Conservation (phyloP, 2,888 invertebrate genomes). For the Spisula solida region DNA sequence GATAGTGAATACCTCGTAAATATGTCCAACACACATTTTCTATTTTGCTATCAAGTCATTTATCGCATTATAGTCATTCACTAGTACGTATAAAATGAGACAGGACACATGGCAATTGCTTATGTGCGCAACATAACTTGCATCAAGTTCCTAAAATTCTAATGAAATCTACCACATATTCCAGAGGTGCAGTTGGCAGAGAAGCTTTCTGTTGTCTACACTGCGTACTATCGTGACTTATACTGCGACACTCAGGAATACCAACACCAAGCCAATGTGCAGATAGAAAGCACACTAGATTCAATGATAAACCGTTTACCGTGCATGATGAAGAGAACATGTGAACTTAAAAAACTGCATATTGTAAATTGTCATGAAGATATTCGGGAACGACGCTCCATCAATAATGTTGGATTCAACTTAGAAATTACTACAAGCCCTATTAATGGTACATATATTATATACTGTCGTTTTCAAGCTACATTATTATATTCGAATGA, state of each 20-base stretch:
- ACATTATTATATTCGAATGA: too few species aligned
- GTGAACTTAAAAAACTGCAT: background rate
- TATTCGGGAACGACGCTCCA: background rate
- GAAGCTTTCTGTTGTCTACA: slow-evolving; percentile 25
- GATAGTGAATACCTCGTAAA: too few species aligned
- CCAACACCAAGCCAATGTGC: background rate
- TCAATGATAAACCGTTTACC: background rate
- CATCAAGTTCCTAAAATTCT: too few species aligned
- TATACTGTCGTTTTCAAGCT: too few species aligned
- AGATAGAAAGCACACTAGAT: slow-evolving; percentile 12
- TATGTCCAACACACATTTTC: too few species aligned
- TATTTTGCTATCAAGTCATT: too few species aligned
- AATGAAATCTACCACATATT: slow-evolving; percentile 3
- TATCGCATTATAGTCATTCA: too few species aligned
- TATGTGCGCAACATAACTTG: too few species aligned
- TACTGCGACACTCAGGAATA: slow-evolving; percentile 36
- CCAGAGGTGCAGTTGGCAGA: slow-evolving; percentile 32
- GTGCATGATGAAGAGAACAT: slow-evolving; percentile 17
- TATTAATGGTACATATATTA: slow-evolving; percentile 5
- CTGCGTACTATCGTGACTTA: slow-evolving; percentile 42
- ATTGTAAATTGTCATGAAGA: slow-evolving; percentile 10
- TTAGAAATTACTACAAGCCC: slow-evolving; percentile 15
- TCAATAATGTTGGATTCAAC: slow-evolving; percentile 23
- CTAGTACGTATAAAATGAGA: too few species aligned
- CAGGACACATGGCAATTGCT: too few species aligned